These are phyloP conservation scores for Lycocerus yunnanus DNA, from an alignment of 2,888 invertebrate species.

Conservation along the genomic window DNA sequence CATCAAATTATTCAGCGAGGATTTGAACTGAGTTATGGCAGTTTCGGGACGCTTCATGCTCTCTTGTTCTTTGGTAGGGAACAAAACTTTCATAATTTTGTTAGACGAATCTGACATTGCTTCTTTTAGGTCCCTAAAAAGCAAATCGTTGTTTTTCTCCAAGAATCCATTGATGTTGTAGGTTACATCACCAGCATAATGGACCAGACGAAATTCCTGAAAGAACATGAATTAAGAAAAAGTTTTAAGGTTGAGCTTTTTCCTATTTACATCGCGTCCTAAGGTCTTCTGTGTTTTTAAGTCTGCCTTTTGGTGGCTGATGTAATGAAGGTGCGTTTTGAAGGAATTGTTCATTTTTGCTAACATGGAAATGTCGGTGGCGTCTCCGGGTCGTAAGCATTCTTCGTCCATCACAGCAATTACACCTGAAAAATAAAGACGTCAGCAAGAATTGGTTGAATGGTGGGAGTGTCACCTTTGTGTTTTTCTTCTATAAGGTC, in stretches of 20 bases:
- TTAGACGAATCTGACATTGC: conserved; percentile 77
- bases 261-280: conserved; percentile 73
- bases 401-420: conserved; percentile 90
- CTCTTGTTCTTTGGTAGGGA: conserved; percentile 66
- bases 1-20: conserved; percentile 83
- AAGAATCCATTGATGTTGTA: conserved; percentile 86
- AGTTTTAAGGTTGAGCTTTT: not conserved
- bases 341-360: conserved; percentile 78
- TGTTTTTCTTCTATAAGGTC: conserved; percentile 90
- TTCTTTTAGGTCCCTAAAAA: conserved; percentile 86
- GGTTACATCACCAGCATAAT: conserved; percentile 93
- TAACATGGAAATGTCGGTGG: conserved; percentile 80
- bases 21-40: conserved; percentile 88
- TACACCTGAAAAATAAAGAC: conserved; percentile 61
- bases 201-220: conserved; percentile 85
- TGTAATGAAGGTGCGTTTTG: conserved; percentile 78
- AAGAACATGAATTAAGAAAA: conserved; percentile 28
- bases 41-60: conserved; percentile 88
- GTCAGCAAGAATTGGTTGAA: not conserved
- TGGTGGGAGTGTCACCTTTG: conserved; percentile 62
- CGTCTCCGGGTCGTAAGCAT: conserved; percentile 87
- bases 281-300: conserved; percentile 81
- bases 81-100: conserved; percentile 64
- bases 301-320: conserved; percentile 80
- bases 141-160: conserved; percentile 91